Conservation (phyloP, 2,113 vertebrate genomes). For the Dromas ardeola region DNA sequence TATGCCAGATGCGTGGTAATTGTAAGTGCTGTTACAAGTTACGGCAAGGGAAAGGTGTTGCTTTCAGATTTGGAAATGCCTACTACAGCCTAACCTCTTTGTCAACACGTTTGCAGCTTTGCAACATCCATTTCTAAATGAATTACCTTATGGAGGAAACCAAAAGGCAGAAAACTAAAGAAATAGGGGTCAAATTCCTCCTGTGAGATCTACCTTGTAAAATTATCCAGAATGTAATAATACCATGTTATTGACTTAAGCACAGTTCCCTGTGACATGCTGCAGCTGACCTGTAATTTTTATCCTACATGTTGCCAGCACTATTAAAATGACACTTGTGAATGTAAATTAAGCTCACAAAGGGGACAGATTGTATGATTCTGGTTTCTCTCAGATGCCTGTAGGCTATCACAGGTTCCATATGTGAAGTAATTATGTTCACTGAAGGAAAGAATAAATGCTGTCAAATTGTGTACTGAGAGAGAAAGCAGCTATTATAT, state of each 20-base stretch:
- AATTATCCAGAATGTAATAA: slow-evolving; percentile 80
- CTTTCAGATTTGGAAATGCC: slow-evolving; percentile 57
- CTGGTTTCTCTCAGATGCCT: slow-evolving; percentile 82
- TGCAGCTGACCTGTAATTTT: slow-evolving; percentile 83
- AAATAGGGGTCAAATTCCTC: slow-evolving; percentile 75
- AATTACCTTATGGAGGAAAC: slow-evolving; percentile 64
- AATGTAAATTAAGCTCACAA: slow-evolving; percentile 84
- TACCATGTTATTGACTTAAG: slow-evolving; percentile 81
- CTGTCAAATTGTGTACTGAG: slow-evolving; percentile 83
- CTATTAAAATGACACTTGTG: slow-evolving; percentile 83
- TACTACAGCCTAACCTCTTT: slow-evolving; percentile 46
- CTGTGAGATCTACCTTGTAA: slow-evolving; percentile 76
- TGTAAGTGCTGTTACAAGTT: neutral
- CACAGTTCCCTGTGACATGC: slow-evolving; percentile 75
- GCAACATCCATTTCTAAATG: slow-evolving; percentile 69
- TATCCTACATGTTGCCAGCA: slow-evolving; percentile 78
- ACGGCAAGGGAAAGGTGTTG: slow-evolving; percentile 6
- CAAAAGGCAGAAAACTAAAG: slow-evolving; percentile 67
- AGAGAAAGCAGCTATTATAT: slow-evolving; percentile 84
- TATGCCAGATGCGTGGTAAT: neutral
- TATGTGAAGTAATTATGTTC: slow-evolving; percentile 89
- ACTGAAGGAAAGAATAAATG: slow-evolving; percentile 87
- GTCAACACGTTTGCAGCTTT: slow-evolving; percentile 28
- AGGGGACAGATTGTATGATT: slow-evolving; percentile 85
- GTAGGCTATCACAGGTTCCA: slow-evolving; percentile 87